Evolutionary conservation across 2,797 vertebrate species (phyloP), one percentile per base, ranked within the genome.

Genomic region (Borostomias antarcticus): DNA sequence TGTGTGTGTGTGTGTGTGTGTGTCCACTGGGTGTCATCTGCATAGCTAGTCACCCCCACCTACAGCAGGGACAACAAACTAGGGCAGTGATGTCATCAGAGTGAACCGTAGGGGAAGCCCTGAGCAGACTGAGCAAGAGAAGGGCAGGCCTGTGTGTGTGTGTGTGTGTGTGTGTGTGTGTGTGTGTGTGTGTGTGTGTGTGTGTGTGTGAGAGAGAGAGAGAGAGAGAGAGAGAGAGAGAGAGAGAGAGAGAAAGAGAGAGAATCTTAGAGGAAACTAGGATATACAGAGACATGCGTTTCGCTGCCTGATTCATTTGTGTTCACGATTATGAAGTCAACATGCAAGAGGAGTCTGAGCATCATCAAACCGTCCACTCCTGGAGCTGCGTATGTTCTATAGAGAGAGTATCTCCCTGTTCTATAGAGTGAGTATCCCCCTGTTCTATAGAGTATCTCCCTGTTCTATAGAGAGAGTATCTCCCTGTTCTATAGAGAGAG

Each of bases 1-100:
- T 28, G n/a, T n/a, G n/a, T n/a, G n/a, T n/a, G n/a, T n/a, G n/a
- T n/a, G n/a, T n/a, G n/a, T n/a, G n/a, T n/a, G n/a, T n/a, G n/a
- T n/a, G n/a, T n/a, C n/a, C n/a, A n/a, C n/a, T 29, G 51, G 25
- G 1, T 17, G 48, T 19, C n/a, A 45, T 15, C 13, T 13, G 23
- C 11, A 8, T 19, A 26, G 7, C 19, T 52, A 21, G 35, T 56
- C 52, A 57, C 35, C 52, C 65, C 54, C 19, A 66, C 68, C 74
- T 58, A 40, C 56, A 80, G 75, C 58, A 47, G 59, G 5, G 58
- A 75, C 69, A 72, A 70, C 21, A 70, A 75, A 77, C 61, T 68
- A 73, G 68, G 9, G 13, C 66, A 50, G 53, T 66, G 68, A 79
- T 75, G 66, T 81, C 72, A 67, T 66, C 47, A 61, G 37, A 50